Base-by-base conservation (phyloP, 2,797 vertebrate genomes). In the Capromys pilorides region DNA sequence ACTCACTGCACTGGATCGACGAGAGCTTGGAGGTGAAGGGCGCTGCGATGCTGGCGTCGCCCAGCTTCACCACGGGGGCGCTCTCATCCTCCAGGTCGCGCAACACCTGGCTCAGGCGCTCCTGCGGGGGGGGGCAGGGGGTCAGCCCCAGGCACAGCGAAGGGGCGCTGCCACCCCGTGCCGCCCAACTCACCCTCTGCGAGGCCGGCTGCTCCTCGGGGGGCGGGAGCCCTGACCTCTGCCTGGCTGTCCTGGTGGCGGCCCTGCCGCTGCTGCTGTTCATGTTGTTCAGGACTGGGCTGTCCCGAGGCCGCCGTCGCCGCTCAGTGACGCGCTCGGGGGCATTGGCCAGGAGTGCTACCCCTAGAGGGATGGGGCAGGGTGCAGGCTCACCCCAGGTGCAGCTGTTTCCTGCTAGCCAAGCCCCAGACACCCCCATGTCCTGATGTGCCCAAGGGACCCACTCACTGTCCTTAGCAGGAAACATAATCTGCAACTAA, bases 1-100 rank as follows among this genome's bases (percentile, higher is more conserved):
- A 41, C 99, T 99, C 97, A 99, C 99, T 99, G 98, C 99, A 99
- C 97, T 99, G 99, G 97, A 99, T 99, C 79, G 99, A 99, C 0
- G 99, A 99, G 7, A 99, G 99, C 95, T 99, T 99, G 90, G 99
- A 99, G 90, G 99, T 99, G 96, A 99, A 99, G 6, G 99, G 99
- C 0, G 99, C 99, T 0, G 99, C 99, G 0, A 99, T 99, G 94
- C 99, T 99, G 98, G 99, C 99, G 0, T 99, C 99, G 0, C 99
- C 99, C 96, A 99, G 96, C 97, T 99, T 99, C 94, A 99, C 99
- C 2, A 99, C 98, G 16, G 99, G 99, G 0, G 99, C 97, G n/a
- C 98, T 99, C 86, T 99, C 99, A 24, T 99, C 99, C 95, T 99
- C 99, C 61, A 99, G 97, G 61, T 99, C 99, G 92, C 98, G 98